Evolutionary conservation across 2,113 vertebrate species (phyloP).

Genomic region (Sinocyclocheilus grahami): DNA sequence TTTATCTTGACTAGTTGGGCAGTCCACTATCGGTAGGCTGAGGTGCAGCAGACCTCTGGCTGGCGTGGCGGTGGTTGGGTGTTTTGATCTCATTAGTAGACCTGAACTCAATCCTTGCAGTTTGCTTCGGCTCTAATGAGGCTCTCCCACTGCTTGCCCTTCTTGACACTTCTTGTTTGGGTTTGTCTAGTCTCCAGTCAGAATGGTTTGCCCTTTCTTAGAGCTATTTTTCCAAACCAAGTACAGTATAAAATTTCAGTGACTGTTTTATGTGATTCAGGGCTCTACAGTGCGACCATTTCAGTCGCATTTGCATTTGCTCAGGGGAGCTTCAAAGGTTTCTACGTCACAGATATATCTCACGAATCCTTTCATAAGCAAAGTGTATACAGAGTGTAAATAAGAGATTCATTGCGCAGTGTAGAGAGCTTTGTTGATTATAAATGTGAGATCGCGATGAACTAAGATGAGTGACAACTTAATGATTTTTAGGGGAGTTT

Average conservation of each 20-base stretch:
- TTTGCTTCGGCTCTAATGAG: constrained; percentile 51
- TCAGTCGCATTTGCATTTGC: no score
- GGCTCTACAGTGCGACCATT: no score
- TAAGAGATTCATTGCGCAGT: no score
- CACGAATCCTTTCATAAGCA: no score
- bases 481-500: no score
- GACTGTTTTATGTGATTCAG: neutral
- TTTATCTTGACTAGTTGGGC: constrained; percentile 28
- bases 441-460: no score
- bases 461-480: no score
- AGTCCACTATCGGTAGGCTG: constrained; percentile 9
- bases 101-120: constrained; percentile 39
- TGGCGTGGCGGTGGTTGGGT: neutral
- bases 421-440: no score
- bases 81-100: constrained; percentile 54
- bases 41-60: constrained; percentile 22
- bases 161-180: constrained; percentile 42
- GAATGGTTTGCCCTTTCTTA: no score
- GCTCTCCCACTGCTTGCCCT: constrained; percentile 48
- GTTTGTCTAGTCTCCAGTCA: neutral
- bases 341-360: no score
- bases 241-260: neutral
- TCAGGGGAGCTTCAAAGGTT: no score
- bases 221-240: constrained; percentile 4
- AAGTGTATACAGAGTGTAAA: no score